Evolutionary conservation across 2,888 invertebrate species (phyloP), one percentile per base, ranked within the genome.

Genomic region (Nomada hirtipes): DNA sequence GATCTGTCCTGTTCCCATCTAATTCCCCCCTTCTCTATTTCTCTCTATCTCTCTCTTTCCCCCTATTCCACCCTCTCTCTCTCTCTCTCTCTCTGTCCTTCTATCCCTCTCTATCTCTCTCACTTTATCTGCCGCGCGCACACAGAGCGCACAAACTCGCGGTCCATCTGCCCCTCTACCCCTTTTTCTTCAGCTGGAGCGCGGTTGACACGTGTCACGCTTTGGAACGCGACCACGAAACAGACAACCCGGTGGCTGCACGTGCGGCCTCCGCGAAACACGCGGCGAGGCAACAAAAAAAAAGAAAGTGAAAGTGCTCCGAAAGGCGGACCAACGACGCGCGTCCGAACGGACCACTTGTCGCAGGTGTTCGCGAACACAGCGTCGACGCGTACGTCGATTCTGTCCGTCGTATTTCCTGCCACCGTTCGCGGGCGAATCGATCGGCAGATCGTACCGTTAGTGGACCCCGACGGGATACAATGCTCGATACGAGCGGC

Each of bases 221-320:
- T 44, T 36, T 15, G 42, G 42, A 29, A 55, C 70, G 36, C 68
- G 53, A 20, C 26, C 36, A 59, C 61, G 15, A 15, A 63, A 13
- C 63, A 18, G 57, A 47, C 67, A 70, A 61, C 20, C 71, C 69
- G 20, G 76, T 36, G 60, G 57, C 42, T 67, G 76, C 87, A 84
- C 85, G 85, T 77, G 76, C 55, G 10, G 63, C 55, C 63, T 42
- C 29, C 36, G 26, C 47, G 64, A 75, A 60, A 13, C 75, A 79
- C 86, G 84, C 83, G 84, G 50, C 78, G 65, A 83, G 82, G 81
- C 82, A 75, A 70, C 29, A 68, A 72, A 83, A 76, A 76, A 78
- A 7, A 36, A 36, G 36, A 36, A 36, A 83, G 83, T 83, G 83
- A 84, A 65, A 83, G 83, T 84, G 79, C 59, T 23, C 18, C 44